Base-by-base conservation (phyloP, 1,140 invertebrate genomes). In the Euschistus heros region DNA sequence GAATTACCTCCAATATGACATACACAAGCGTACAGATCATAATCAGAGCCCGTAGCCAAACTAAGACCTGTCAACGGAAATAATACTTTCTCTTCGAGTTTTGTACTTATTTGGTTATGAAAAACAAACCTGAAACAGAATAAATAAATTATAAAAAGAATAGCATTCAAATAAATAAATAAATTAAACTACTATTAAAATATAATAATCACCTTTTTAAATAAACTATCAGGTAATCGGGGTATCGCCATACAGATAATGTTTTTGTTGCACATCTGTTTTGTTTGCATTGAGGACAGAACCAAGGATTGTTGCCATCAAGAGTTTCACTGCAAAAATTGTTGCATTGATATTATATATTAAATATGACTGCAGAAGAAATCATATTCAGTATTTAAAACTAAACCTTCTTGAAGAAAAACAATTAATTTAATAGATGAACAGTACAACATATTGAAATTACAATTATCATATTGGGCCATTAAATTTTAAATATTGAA, bases 281-380 rank as follows among this genome's bases (percentile, higher is more conserved):
- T 66, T 77, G 77, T 69, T 82, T 76, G 71, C 85, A 87, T 63
- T 78, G 77, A 8, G 85, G 84, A 75, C 86, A 87, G 74, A 79
- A 85, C 85, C 86, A 87, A 20, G 84, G 84, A 76, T 86, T 87
- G 68, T 84, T 80, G 69, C 84, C 81, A 72, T 86, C 85, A 68
- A 87, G 74, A 27, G 78, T 78, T 75, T 87, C 85, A 73, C 85
- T 86, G 71, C 55, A 76, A 74, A n/a, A n/a, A n/a, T n/a, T n/a
- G n/a, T n/a, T n/a, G n/a, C n/a, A n/a, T n/a, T n/a, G n/a, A n/a
- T n/a, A n/a, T n/a, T n/a, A n/a, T n/a, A n/a, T n/a, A n/a, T n/a
- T n/a, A n/a, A n/a, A n/a, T n/a, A n/a, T n/a, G n/a, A n/a, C n/a
- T n/a, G n/a, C n/a, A n/a, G n/a, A n/a, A n/a, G n/a, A n/a, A n/a